Base-by-base conservation (phyloP, 2,888 invertebrate genomes). In the Muschampia plurimacula region DNA sequence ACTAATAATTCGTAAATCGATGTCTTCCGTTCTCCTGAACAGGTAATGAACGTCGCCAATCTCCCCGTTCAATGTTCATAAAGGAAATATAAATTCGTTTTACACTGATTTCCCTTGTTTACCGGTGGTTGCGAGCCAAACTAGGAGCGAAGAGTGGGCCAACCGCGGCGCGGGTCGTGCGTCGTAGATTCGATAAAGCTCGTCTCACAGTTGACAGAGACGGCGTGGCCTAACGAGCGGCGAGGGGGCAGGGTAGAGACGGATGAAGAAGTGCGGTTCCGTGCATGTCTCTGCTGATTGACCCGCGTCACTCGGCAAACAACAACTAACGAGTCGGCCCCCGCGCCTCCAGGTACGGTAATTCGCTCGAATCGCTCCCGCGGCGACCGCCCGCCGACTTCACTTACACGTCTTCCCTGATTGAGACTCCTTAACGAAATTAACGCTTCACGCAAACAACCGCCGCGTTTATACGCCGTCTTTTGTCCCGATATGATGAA, bases 281-380 rank as follows among this genome's bases (percentile, higher is more conserved):
- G 90, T 93, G 93, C 93, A 93, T 94, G 93, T 91, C 93, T 91
- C 93, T 93, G 92, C 93, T 94, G 94, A 94, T 94, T 94, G 94
- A 94, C 94, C 94, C 93, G 93, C 93, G 93, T 93, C 93, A 93
- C 94, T 94, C 89, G 89, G 92, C 93, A 94, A 94, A 94, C 93
- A 94, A 93, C 93, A 93, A 94, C 93, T 93, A 94, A 94, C 93
- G 93, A 94, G 93, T 91, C 88, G 88, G 87, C 88, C 90, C 88
- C 90, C 90, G 89, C 91, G 89, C 93, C 91, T 90, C 89, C 92
- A 91, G 91, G 91, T 92, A 89, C 88, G 86, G 83, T 79, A 81
- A 90, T 90, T 89, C 89, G 88, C 89, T 87, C 86, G 88, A 88
- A 89, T 89, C 90, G 86, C 87, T 90, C 89, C 89, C 90, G 89